Evolutionary conservation across 2,888 invertebrate species (phyloP).

Genomic region (Xanthorhoe spadicearia): DNA sequence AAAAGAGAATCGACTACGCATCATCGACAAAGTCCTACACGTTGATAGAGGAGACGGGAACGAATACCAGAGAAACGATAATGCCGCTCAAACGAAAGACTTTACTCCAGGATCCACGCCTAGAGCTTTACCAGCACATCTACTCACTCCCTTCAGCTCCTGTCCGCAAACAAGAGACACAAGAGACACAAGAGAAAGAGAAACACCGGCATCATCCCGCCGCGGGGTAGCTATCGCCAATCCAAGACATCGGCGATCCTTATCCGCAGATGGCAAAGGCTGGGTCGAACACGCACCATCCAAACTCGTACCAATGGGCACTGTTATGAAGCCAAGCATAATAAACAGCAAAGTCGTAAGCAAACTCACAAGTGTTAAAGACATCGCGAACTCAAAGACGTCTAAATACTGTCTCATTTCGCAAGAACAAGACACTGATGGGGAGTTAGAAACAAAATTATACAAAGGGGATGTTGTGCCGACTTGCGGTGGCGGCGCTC

Average conservation of each 20-base stretch:
- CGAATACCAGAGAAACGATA: constrained; percentile 58
- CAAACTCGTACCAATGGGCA: constrained; percentile 92
- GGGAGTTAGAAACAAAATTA: constrained; percentile 96
- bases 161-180: constrained; percentile 57
- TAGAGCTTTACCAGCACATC: constrained; percentile 74
- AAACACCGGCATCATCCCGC: constrained; percentile 70
- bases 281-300: constrained; percentile 97
- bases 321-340: constrained; percentile 94
- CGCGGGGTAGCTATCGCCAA: constrained; percentile 89
- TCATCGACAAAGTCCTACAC: constrained; percentile 72
- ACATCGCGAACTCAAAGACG: constrained; percentile 88
- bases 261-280: constrained; percentile 89
- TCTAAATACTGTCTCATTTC: constrained; percentile 96
- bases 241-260: constrained; percentile 90
- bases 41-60: constrained; percentile 60
- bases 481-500: constrained; percentile 97
- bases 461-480: constrained; percentile 98
- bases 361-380: constrained; percentile 91
- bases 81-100: constrained; percentile 72
- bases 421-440: constrained; percentile 96
- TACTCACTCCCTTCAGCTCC: constrained; percentile 74
- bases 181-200: constrained; percentile 50
- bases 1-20: constrained; percentile 75
- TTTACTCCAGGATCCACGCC: constrained; percentile 79
- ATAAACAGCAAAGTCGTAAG: constrained; percentile 93